Evolutionary conservation across 2,113 vertebrate species (phyloP), one percentile per base, ranked within the genome.

Genomic region (Misgurnus anguillicaudatus): DNA sequence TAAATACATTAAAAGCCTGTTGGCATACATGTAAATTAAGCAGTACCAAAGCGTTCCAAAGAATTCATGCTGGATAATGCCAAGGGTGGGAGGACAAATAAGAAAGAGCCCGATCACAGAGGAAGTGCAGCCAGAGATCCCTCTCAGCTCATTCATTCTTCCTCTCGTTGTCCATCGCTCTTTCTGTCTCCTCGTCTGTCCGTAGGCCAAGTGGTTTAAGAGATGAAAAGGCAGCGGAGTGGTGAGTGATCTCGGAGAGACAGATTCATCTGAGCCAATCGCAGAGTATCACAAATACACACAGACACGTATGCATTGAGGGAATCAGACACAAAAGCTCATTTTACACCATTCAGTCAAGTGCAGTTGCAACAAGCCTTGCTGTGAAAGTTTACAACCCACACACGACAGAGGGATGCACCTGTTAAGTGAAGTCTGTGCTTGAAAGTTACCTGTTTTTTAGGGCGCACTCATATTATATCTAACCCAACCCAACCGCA

Each of bases 1-100:
- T 95, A 95, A 94, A 94, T 94, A 91, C 94, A 95, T 94, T 95
- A 95, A 96, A 92, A 95, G 96, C 96, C 95, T 95, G 94, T 96
- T 97, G 96, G 96, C 96, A 96, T 95, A 96, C 95, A 98, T 98
- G 95, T 94, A 97, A 97, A 98, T 97, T 94, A 96, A 95, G 93
- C 88, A 85, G 92, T 93, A 93, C 94, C 92, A 93, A 94, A 94
- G 93, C 92, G 90, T 88, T 92, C 90, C 84, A 93, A 93, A 91
- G 88, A 94, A 94, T 94, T 94, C 92, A 93, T 89, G 92, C 93
- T 91, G 91, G 95, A 95, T 93, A 91, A 94, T 91, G 94, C 84
- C 87, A 88, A 87, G 89, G 87, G 87, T 89, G 87, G 55, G 77
- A 85, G 89, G 88, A 92, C 90, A 85, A 91, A 89, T 87, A 87